Conservation (phyloP, 2,113 vertebrate genomes). For the Pseudorectes ferrugineus region DNA sequence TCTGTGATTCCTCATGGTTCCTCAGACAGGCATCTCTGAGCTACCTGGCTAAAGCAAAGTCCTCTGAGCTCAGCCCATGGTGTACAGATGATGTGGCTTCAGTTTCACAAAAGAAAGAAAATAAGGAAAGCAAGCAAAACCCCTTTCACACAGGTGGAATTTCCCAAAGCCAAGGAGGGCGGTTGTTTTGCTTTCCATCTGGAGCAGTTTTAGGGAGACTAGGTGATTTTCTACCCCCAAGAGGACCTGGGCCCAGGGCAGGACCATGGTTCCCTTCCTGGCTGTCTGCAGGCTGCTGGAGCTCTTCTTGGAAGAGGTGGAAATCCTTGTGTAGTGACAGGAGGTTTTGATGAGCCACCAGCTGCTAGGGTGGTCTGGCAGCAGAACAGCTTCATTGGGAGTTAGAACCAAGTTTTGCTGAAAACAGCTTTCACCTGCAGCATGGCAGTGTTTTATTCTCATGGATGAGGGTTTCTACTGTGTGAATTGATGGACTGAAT, state of each 20-base stretch:
- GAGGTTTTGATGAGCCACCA: background rate
- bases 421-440: background rate
- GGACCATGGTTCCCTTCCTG: background rate
- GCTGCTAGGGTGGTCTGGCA: background rate
- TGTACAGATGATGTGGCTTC: background rate
- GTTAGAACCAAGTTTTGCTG: background rate
- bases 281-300: background rate
- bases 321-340: background rate
- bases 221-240: background rate
- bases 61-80: background rate
- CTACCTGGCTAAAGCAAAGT: background rate
- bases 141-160: background rate
- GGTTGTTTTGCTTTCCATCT: background rate
- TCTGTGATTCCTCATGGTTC: background rate
- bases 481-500: background rate
- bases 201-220: background rate
- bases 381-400: background rate
- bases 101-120: background rate
- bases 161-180: background rate
- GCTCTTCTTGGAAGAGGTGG: background rate
- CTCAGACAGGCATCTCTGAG: background rate
- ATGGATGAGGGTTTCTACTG: background rate
- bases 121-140: background rate
- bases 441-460: rapidly evolving
- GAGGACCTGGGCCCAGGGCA: background rate